These are phyloP conservation scores for Aphidius colemani DNA, from an alignment of 2,888 invertebrate species.

Conservation along the genomic window DNA sequence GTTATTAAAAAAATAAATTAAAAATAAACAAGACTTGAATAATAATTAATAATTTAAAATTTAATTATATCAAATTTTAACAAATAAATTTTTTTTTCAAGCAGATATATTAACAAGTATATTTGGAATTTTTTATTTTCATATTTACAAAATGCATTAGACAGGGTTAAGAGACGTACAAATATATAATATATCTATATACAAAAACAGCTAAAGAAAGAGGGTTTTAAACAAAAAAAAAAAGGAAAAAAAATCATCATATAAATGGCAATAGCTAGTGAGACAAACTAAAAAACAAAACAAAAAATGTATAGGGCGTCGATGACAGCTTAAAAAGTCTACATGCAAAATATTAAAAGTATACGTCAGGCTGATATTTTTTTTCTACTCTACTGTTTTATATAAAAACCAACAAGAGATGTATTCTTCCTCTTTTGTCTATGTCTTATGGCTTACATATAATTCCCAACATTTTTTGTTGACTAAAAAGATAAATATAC, in stretches of 20 bases:
- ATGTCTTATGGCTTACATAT: conserved; percentile 68
- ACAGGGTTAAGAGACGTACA: conserved; percentile 41
- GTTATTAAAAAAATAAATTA: no score
- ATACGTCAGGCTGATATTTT: no score
- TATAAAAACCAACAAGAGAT: conserved; percentile 19
- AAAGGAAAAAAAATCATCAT: no score
- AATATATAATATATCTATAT: conserved; percentile 29
- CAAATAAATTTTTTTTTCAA: no score
- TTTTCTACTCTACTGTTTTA: conserved; percentile 25
- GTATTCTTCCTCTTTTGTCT: conserved; percentile 51
- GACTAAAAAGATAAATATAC: conserved; percentile 62
- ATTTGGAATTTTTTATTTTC: no score
- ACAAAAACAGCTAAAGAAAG: conserved; percentile 11
- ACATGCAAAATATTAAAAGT: no score
- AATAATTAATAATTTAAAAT: no score
- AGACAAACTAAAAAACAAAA: conserved; percentile 25
- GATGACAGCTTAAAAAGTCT: conserved; percentile 29
- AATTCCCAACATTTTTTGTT: conserved; percentile 63
- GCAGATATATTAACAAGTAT: no score
- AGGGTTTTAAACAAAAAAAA: no score
- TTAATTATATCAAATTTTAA: no score
- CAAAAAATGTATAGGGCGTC: conserved; percentile 23
- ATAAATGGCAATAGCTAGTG: conserved; percentile 22
- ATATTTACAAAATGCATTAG: conserved; percentile 58
- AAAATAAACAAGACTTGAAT: no score